phyloP scores from a whole-genome alignment of 2,888 invertebrate genomes.

The Zygothrica quintamaculata region DNA sequence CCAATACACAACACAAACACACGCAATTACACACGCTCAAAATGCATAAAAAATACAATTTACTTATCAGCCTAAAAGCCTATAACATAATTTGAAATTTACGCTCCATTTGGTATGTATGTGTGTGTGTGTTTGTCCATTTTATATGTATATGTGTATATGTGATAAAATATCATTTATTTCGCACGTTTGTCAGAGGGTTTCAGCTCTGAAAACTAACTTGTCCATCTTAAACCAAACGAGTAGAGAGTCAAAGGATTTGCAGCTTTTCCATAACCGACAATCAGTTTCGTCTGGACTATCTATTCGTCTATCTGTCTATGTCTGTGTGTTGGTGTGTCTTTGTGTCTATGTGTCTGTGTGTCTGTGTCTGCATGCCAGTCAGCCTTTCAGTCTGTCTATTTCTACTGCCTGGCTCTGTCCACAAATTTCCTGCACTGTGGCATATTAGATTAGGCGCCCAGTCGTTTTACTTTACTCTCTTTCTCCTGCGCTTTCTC shows the following conservation, averaged over 20 bases:
- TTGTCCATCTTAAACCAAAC: constrained; percentile 40
- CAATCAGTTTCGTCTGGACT: constrained; percentile 55
- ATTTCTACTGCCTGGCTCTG: constrained; percentile 28
- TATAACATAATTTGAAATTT: constrained; percentile 70
- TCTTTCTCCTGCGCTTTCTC: too few species aligned
- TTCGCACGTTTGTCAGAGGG: constrained; percentile 54
- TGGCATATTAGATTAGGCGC: constrained; percentile 72
- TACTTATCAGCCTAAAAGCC: constrained; percentile 67
- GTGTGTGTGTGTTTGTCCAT: constrained; percentile 9
- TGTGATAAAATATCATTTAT: constrained; percentile 67
- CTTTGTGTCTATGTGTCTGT: constrained; percentile 5
- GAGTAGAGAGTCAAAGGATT: constrained; percentile 1
- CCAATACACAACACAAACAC: constrained; percentile 11
- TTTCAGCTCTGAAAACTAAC: constrained; percentile 44
- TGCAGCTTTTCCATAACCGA: constrained; percentile 46
- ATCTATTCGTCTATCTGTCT: constrained; percentile 2
- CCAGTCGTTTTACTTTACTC: constrained; percentile 46
- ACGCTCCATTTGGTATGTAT: constrained; percentile 62
- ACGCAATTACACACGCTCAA: constrained; percentile 31
- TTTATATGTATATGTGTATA: constrained; percentile 19
- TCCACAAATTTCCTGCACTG: constrained; percentile 71
- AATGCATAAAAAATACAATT: constrained; percentile 56
- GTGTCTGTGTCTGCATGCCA: constrained; percentile 6
- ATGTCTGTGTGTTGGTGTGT: too few species aligned
- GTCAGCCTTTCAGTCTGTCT: constrained; percentile 19